Evolutionary conservation across 2,113 vertebrate genomes (phyloP).

Genomic region (Cyrtonyx montezumae): DNA sequence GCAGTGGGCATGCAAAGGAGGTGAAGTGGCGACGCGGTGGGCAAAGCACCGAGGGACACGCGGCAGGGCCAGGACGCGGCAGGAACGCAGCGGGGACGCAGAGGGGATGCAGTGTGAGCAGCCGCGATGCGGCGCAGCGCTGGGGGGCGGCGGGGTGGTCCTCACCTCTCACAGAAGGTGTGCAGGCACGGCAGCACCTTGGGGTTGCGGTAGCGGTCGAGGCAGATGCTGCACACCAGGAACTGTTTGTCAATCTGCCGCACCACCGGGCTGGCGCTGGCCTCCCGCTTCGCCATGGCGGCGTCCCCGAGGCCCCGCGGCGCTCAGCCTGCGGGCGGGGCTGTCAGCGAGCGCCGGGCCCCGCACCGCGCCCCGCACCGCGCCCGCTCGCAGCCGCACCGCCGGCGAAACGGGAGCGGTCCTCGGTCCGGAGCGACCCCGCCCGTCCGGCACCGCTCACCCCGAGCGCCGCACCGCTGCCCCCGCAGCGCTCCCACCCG

Average conservation of each 20-base stretch:
- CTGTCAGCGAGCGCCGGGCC: too few relatives aligned
- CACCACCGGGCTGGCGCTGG: conserved; percentile 89
- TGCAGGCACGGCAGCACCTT: conserved; percentile 89
- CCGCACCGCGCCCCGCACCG: too few relatives aligned
- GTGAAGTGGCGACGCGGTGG: not conserved
- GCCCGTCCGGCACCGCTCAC: too few relatives aligned
- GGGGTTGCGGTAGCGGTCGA: conserved; percentile 91
- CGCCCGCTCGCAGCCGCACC: too few relatives aligned
- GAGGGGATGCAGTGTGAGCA: not conserved
- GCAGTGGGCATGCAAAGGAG: not conserved
- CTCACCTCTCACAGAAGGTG: conserved; percentile 96
- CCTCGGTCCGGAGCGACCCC: too few relatives aligned
- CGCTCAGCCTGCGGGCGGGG: too few relatives aligned
- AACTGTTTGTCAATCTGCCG: conserved; percentile 97
- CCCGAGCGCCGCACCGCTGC: too few relatives aligned
- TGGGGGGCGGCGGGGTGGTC: not conserved
- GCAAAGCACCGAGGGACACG: not conserved
- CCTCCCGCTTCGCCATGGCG: conserved; percentile 87
- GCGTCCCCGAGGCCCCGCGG: not conserved
- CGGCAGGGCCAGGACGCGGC: too few relatives aligned
- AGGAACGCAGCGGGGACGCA: too few relatives aligned
- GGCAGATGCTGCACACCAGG: conserved; percentile 95
- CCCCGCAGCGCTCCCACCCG: not conserved
- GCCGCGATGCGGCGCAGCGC: not conserved
- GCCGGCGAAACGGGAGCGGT: too few relatives aligned